Base-by-base conservation (phyloP, 2,797 vertebrate genomes). In the Xyrichtys novacula region DNA sequence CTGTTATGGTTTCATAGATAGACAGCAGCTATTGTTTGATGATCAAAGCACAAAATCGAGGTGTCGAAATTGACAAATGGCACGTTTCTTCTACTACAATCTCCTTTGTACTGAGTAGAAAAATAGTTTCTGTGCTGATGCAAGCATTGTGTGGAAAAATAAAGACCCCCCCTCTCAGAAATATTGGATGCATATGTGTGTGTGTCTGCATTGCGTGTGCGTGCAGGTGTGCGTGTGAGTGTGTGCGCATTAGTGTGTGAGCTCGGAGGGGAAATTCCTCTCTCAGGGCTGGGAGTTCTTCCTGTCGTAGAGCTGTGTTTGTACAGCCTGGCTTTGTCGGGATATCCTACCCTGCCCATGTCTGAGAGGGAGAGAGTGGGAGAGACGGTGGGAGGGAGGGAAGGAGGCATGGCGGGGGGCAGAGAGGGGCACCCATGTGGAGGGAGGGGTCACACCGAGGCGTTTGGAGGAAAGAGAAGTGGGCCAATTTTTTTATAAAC, bases 291-390 rank as follows among this genome's bases (percentile, higher is more conserved):
- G 86, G 87, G 92, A 93, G 93, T 90, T 80, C 90, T 93, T 95
- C 94, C 93, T 95, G 93, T 94, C 71, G 75, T 84, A 92, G 90
- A 90, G 90, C 90, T 89, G 85, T 95, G 93, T 95, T 95, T 95
- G 90, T 93, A 94, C 93, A 94, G 93, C 91, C 92, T 85, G 89
- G 89, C 92, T 93, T 91, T 93, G 90, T 85, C 93, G 92, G 94
- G 94, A 94, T 94, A 93, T 95, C 93, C 94, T 94, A 92, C 91
- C 89, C 87, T 91, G 80, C 86, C 89, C 88, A 84, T 91, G 89
- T 91, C 89, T 90, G 92, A 79, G 81, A 65, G 32, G 32, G 83
- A 77, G 78, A 43, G 58, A 66, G 74, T 62, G 61, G 67, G 49
- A 39, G 67, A n/a, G 65, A 53, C 23, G 28, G 74, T 56, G 38